These are phyloP conservation scores for Mimumesa dahlbomi DNA, from an alignment of 2,888 invertebrate species.

Conservation along the genomic window DNA sequence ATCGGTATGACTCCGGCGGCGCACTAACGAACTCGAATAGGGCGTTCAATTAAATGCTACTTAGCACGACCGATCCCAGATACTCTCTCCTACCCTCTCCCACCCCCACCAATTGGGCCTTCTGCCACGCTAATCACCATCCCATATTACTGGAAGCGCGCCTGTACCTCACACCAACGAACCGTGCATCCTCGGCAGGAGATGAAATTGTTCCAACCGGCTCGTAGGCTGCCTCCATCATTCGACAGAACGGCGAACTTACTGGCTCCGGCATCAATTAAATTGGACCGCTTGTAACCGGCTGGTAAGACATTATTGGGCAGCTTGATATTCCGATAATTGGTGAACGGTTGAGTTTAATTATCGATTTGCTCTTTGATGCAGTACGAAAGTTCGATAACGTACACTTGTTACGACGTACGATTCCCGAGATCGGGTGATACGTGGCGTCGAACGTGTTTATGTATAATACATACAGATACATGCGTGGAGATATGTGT, in stretches of 20 bases:
- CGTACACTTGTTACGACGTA: too few relatives aligned
- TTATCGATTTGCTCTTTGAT: conserved; percentile 16
- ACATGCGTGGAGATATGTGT: too few relatives aligned
- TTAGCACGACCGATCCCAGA: conserved; percentile 64
- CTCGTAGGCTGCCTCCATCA: conserved; percentile 32
- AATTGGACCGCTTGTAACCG: conserved; percentile 38
- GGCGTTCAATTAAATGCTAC: conserved; percentile 76
- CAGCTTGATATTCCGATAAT: conserved; percentile 41
- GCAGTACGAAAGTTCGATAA: too few relatives aligned
- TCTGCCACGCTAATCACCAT: conserved; percentile 67
- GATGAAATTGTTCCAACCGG: conserved; percentile 66
- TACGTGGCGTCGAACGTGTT: too few relatives aligned
- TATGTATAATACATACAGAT: too few relatives aligned
- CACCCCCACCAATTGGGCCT: conserved; percentile 26
- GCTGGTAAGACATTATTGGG: conserved; percentile 31
- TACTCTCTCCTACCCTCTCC: conserved; percentile 5
- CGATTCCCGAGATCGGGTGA: too few relatives aligned
- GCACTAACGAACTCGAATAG: conserved; percentile 75
- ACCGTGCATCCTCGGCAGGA: conserved; percentile 49
- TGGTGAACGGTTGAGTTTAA: conserved; percentile 33
- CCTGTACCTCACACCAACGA: conserved; percentile 27
- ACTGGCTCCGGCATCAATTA: conserved; percentile 26
- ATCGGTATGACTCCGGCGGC: conserved; percentile 67
- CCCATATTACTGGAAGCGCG: conserved; percentile 30
- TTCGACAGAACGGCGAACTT: conserved; percentile 46